Evolutionary conservation across 2,797 vertebrate genomes (phyloP), one percentile per base, ranked within the genome.

Genomic region (Argentina silus): DNA sequence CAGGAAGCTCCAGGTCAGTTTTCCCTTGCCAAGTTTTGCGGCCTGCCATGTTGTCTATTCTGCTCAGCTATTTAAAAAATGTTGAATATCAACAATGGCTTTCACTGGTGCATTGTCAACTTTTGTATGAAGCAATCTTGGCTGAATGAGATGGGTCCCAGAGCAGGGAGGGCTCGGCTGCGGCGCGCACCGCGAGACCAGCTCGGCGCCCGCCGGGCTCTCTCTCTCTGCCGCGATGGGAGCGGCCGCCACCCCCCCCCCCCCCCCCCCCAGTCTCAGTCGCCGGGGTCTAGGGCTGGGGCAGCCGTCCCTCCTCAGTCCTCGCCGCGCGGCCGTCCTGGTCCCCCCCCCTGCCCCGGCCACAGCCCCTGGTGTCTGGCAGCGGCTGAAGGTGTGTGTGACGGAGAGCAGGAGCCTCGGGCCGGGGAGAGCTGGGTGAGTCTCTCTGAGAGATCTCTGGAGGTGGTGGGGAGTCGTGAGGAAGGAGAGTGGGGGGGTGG

Each of bases 31-130:
- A 95, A 97, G 95, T 97, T 97, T 98, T 98, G 93, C 93, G 90
- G 93, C 89, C 85, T 93, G 93, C 96, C 95, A 96, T 96, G 96
- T 97, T 98, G 97, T 98, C 96, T 96, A 94, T 95, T 96, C 96
- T 96, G 95, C 95, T 95, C 95, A 96, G 96, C 96, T 97, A 96
- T 98, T 98, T 96, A 94, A 96, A 97, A 98, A 97, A 98, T 96
- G 97, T 97, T 95, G 97, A 98, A 97, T 98, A 98, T 98, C 97
- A 97, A 98, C 97, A 99, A 98, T 97, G 95, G 96, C 95, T 96
- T 97, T 97, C 94, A 95, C 91, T 94, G 93, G 86, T 91, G 93
- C 93, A 98, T 98, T 99, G 97, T 99, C 95, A 97, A 96, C 95
- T 96, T 98, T 96, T 98, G 95, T 98, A 98, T 98, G 96, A 97